Percentiles rank a stretch among this genome's conserved stretches.
These are phyloP conservation scores for Hemiscyllium ocellatum DNA, from an alignment of 2,113 vertebrate species.

Conservation along the genomic window DNA sequence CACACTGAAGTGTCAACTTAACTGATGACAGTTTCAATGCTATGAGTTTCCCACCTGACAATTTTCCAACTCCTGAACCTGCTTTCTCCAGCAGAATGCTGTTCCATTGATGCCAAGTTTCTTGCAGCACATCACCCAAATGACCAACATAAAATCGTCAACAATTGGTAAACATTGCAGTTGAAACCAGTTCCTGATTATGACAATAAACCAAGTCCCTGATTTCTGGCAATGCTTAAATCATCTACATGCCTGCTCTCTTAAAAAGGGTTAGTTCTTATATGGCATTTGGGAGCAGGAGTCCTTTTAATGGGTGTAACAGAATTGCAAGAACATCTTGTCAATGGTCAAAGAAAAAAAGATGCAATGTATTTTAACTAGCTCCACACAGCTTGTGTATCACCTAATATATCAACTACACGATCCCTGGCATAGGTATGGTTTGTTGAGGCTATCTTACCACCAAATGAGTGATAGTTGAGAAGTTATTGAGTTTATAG, in stretches of 20 bases:
- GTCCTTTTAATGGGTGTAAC: not conserved
- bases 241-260: no score
- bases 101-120: not conserved
- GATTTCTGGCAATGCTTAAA: not conserved
- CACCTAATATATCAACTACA: not conserved
- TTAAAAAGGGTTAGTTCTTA: not conserved
- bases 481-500: not conserved
- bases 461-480: not conserved
- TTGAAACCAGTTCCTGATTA: not conserved
- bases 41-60: not conserved
- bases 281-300: not conserved
- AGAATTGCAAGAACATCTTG: not conserved
- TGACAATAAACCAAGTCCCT: not conserved
- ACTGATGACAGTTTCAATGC: not conserved
- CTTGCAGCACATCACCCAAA: not conserved
- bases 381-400: not conserved
- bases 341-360: not conserved
- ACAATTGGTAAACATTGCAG: not conserved
- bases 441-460: not conserved
- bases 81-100: not conserved
- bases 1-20: not conserved
- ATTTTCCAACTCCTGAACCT: not conserved
- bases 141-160: not conserved
- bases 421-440: not conserved
- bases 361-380: not conserved